Evolutionary conservation across 2,113 vertebrate species (phyloP), one percentile per base, ranked within the genome.

Genomic region (Sarotherodon lohbergeri): DNA sequence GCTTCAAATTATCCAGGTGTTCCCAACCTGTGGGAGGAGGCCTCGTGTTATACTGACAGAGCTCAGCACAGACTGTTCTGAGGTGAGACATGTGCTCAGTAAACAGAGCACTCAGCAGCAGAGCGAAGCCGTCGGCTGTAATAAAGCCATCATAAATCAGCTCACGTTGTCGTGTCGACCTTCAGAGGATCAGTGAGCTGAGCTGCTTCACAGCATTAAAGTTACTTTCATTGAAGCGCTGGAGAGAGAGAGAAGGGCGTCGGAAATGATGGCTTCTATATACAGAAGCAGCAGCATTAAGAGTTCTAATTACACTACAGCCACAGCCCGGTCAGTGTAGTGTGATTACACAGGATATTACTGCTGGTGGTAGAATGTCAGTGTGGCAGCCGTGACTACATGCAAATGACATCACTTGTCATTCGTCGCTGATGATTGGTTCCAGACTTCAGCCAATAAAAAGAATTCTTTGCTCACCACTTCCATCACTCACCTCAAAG

Each of bases 321-420:
- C 61, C 32, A 71, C 66, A 71, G 66, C 12, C n/a, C 8, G 36
- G 0, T 43, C 4, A 43, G 36, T 71, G 36, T 43, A 73, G 39
- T 73, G 39, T 73, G 41, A 17, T 48, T 48, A 73, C 24, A 73
- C 41, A 11, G 41, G 22, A 73, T 27, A 6, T 7, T 0, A 46
- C 41, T 48, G 5, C n/a, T 46, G 22, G 14, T 73, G 68, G 13
- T 3, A 29, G 41, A 9, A 73, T 17, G 22, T 9, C 22, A 7
- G 13, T 0, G 12, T 0, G n/a, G 0, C 0, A 41, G 61, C 34
- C 6, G 0, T 66, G 61, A 39, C 32, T 9, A 11, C 16, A 34
- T 10, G 36, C 10, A 66, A 66, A 66, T 12, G 7, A 66, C 32
- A 2, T 66, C 61, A 39, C 59, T 63, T 36, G 17, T 63, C 59